Evolutionary conservation across 2,888 invertebrate species (phyloP).

Genomic region (Phyto melanocephala): DNA sequence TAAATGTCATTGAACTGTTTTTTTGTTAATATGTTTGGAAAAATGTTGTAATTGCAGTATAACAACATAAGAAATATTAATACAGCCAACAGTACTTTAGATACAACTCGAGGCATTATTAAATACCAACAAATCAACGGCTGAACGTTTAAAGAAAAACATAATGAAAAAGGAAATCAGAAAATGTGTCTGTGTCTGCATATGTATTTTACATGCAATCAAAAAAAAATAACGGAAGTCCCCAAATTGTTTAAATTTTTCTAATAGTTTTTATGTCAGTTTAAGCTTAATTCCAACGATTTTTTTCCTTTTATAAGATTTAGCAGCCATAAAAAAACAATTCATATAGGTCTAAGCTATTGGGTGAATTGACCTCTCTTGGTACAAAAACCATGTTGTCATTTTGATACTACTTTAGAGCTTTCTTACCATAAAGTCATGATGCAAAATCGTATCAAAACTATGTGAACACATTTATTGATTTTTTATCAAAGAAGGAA

Average conservation of each 20-base stretch:
- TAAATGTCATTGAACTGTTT: constrained; percentile 61
- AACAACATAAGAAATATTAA: constrained; percentile 57
- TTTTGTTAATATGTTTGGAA: constrained; percentile 44
- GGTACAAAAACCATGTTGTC: too few relatives aligned
- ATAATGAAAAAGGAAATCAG: neutral
- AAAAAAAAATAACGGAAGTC: neutral
- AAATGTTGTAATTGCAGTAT: constrained; percentile 44
- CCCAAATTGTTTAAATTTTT: neutral
- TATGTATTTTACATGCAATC: neutral
- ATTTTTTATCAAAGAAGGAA: too few relatives aligned
- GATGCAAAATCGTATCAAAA: too few relatives aligned
- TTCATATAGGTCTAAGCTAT: too few relatives aligned
- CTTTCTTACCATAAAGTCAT: too few relatives aligned
- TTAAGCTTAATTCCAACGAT: too few relatives aligned
- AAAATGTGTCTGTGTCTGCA: neutral
- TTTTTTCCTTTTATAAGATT: too few relatives aligned
- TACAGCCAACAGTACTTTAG: constrained; percentile 45
- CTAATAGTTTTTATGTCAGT: too few relatives aligned
- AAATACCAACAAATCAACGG: constrained; percentile 40
- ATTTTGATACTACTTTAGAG: too few relatives aligned
- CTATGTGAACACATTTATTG: too few relatives aligned
- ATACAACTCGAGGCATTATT: constrained; percentile 49
- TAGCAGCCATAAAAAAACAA: too few relatives aligned
- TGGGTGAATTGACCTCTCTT: too few relatives aligned
- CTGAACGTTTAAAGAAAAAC: neutral